Conservation (phyloP, 2,888 invertebrate species). For the Torymus auratus region DNA sequence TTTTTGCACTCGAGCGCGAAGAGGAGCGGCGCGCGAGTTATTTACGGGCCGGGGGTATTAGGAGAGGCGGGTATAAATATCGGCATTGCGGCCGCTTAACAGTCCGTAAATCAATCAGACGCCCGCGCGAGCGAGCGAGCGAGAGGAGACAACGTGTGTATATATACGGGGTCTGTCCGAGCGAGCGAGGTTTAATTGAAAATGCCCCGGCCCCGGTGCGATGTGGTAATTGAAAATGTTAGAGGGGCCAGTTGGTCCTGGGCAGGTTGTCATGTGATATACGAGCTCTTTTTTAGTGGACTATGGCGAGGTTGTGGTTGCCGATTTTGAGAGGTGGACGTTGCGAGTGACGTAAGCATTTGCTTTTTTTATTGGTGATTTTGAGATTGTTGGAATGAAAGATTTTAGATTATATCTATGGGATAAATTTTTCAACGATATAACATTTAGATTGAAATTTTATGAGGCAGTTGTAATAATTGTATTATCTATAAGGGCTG, state of each 20-base stretch:
- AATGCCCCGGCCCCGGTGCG: conserved; percentile 10
- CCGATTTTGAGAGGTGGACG: no score
- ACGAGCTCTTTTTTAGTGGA: conserved; percentile 14
- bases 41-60: conserved; percentile 74
- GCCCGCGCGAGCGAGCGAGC: conserved; percentile 65
- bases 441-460: no score
- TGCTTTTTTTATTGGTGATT: no score
- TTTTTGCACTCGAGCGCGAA: conserved; percentile 12
- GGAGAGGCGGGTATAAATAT: conserved; percentile 74
- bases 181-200: conserved; percentile 28
- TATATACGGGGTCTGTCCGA: not conserved
- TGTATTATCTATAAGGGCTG: no score
- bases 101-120: conserved; percentile 77
- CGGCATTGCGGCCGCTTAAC: conserved; percentile 76
- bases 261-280: conserved; percentile 20
- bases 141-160: not conserved
- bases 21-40: conserved; percentile 62
- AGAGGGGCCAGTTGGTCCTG: not conserved
- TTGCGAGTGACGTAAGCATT: no score
- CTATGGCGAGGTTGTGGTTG: no score
- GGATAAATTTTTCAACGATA: no score
- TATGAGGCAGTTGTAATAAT: no score
- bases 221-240: conserved; percentile 44
- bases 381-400: no score
- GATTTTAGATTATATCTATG: no score